Evolutionary conservation across 2,113 vertebrate genomes (phyloP), one percentile per base, ranked within the genome.

Genomic region (Plecturocebus donacophilus): DNA sequence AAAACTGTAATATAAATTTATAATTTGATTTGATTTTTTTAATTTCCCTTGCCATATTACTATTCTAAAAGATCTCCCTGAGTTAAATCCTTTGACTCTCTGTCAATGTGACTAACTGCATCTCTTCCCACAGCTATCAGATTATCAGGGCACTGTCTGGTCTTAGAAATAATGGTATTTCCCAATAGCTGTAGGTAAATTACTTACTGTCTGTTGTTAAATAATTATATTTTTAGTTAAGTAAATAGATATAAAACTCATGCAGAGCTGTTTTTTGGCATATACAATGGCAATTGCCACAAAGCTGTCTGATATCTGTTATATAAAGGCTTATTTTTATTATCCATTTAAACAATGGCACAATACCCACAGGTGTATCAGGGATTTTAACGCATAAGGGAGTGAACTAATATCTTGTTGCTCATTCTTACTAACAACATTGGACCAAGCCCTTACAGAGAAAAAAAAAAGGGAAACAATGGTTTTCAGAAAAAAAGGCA

Each of bases 161-260:
- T 66, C 49, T 77, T 92, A 73, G 77, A 96, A 94, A 94, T 82
- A 88, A 66, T 64, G 79, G 6, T 58, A 88, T n/a, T 90, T 95
- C 27, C 35, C 45, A 66, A 95, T 93, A 88, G 68, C 54, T 84
- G 73, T 91, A 30, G 40, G 27, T 38, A 71, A 75, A 70, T 83
- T 83, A 76, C 9, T 73, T 77, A 92, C 5, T 86, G 45, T 96
- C 20, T 95, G 27, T 64, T 95, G 66, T 66, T 96, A 88, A 95
- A 88, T 52, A 86, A 52, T 35, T 93, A 9, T 76, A 71, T 40
- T 70, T 93, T 12, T 83, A 92, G 64, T 12, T 30, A 1, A 81
- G 64, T 75, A 91, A 94, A 85, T 11, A 47, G 79, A 82, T 49
- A 68, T 10, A 8, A 94, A 76, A 85, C 35, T 49, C 25, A 32